These are phyloP conservation scores for Scolopax bukidnonensis DNA, from an alignment of 2,797 vertebrate species.

Conservation along the genomic window DNA sequence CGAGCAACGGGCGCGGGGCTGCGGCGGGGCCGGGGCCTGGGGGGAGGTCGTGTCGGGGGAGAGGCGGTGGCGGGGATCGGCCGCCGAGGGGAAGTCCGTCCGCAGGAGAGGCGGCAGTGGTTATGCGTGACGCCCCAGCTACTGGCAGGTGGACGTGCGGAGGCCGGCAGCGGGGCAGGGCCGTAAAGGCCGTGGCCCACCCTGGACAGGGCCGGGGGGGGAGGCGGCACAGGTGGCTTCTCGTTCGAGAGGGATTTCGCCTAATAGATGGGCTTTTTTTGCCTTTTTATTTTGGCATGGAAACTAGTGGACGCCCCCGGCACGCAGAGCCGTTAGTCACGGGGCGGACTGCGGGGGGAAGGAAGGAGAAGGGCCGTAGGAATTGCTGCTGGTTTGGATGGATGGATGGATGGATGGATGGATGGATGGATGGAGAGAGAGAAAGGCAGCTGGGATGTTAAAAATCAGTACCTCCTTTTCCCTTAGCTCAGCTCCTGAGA, in stretches of 20 bases:
- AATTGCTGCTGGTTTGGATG: not conserved
- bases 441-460: not conserved
- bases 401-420: no score
- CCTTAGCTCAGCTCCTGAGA: not conserved
- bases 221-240: not conserved
- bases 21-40: not conserved
- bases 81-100: not conserved
- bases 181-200: not conserved
- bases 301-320: not conserved
- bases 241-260: not conserved
- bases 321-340: constrained; percentile 2
- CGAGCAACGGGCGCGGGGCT: not conserved
- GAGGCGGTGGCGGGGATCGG: not conserved
- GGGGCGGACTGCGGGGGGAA: not conserved
- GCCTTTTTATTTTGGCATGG: not conserved
- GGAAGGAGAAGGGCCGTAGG: not conserved
- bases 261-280: not conserved
- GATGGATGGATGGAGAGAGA: not conserved
- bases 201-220: no score
- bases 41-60: no score
- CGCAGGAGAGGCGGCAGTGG: not conserved
- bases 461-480: not conserved
- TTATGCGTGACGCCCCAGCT: not conserved
- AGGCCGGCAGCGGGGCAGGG: no score
- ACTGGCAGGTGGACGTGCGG: not conserved